Percentiles rank a stretch among this genome's conserved stretches.
Evolutionary conservation across 1,140 invertebrate species (phyloP).

Genomic region (Brachionus manjavacas): DNA sequence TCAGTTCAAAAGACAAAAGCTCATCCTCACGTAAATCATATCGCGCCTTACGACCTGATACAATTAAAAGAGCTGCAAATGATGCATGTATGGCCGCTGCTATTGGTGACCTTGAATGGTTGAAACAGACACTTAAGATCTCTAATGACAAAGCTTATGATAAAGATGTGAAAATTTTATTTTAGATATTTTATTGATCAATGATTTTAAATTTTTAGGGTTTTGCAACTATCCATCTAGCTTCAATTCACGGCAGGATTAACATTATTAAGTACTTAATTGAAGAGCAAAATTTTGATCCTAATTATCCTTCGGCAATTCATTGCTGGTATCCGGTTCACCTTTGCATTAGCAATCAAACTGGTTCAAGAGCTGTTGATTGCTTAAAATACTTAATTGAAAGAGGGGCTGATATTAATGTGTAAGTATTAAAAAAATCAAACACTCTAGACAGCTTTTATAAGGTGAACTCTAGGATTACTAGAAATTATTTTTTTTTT

Average conservation of each 20-base stretch:
- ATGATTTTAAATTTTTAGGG: constrained; percentile 48
- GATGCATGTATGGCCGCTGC: constrained; percentile 58
- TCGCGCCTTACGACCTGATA: not conserved
- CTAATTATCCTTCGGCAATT: constrained; percentile 53
- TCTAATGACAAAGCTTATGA: constrained; percentile 50
- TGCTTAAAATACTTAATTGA: constrained; percentile 53
- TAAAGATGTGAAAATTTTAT: constrained; percentile 53
- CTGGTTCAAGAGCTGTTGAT: constrained; percentile 50
- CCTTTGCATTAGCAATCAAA: constrained; percentile 56
- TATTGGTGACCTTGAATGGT: constrained; percentile 57
- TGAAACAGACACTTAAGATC: constrained; percentile 54
- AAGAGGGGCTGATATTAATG: constrained; percentile 50
- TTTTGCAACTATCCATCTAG: constrained; percentile 52
- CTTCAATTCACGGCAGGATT: constrained; percentile 55
- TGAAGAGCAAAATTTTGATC: constrained; percentile 53
- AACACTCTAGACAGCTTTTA: not conserved
- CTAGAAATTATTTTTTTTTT: no score
- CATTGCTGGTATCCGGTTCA: constrained; percentile 54
- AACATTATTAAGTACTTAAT: constrained; percentile 55
- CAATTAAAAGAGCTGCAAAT: constrained; percentile 33
- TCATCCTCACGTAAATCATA: not conserved
- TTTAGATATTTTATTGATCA: not conserved
- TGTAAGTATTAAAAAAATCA: constrained; percentile 6
- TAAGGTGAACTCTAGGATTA: not conserved
- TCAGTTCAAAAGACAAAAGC: constrained; percentile 16